Evolutionary conservation across 2,888 invertebrate genomes (phyloP), one percentile per base, ranked within the genome.

Genomic region (Morpho helenor): DNA sequence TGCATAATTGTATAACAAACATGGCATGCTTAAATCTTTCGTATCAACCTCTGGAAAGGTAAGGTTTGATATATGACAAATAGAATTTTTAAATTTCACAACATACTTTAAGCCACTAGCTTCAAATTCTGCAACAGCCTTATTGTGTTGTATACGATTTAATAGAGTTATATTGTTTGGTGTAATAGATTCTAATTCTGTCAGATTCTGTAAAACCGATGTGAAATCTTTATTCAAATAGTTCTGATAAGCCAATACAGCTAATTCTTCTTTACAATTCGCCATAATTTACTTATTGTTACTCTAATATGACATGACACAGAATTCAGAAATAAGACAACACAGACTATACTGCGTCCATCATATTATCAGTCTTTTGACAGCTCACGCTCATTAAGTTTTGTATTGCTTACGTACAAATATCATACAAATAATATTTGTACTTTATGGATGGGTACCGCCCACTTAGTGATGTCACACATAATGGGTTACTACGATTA

Each of bases 111-210:
- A 92, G 51, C 94, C 94, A 57, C 92, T 92, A 63, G 93, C 93
- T 79, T 94, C 96, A 80, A 95, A 97, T 74, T 97, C 96, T 0
- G 94, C 94, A 0, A 98, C 94, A 39, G 95, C 94, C 82, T 95
- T 95, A 76, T 98, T 98, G 73, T 97, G 97, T 49, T 93, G 91
- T 2, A 96, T 93, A 75, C 96, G 94, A 62, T 94, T 92, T 9
- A 67, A 42, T 16, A 70, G 55, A 4, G 60, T 42, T 80, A 96
- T 96, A 61, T 92, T 92, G 0, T 91, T 91, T 52, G 94, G 88
- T 59, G 80, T 75, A 5, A 92, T 72, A 39, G 79, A 80, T 74
- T 94, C 94, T 62, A 97, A 78, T 75, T 95, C 94, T 62, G 90
- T 92, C 66, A 96, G 86, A 66, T 92, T 84, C 66, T 92, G 91